A percentile compares a stretch with the other conserved stretches of the same genome.
Evolutionary conservation across 2,797 vertebrate species (phyloP).

Genomic region (Platalea minor): DNA sequence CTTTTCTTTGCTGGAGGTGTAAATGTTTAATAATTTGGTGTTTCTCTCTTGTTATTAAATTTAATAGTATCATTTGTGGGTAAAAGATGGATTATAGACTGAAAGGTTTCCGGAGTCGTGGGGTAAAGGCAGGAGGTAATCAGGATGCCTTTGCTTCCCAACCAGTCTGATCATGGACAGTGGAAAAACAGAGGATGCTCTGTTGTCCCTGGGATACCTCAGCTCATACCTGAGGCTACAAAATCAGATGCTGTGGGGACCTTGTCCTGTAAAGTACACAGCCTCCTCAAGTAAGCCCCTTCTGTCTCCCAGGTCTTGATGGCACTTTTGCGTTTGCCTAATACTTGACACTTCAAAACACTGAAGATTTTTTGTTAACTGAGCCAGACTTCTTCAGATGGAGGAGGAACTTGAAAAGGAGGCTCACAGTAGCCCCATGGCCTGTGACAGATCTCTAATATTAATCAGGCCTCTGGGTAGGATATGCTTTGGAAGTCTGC

Average conservation of each 20-base stretch:
- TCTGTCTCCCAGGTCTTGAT: neutral
- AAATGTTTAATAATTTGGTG: neutral
- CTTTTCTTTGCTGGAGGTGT: neutral
- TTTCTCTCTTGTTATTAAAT: neutral
- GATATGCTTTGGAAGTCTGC: neutral
- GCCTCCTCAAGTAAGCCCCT: fast-evolving
- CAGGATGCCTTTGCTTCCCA: neutral
- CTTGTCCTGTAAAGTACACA: neutral
- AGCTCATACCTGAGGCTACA: neutral
- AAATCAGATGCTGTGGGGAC: neutral
- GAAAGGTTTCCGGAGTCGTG: neutral
- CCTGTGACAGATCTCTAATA: neutral
- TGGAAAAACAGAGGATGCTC: neutral
- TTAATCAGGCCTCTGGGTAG: too few species aligned
- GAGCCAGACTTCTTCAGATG: neutral
- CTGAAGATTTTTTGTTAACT: neutral
- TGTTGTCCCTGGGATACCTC: neutral
- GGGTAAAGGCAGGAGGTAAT: neutral
- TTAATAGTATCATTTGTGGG: neutral
- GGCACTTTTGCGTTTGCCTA: neutral
- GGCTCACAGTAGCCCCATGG: fast-evolving
- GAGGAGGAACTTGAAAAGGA: neutral
- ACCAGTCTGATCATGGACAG: fast-evolving
- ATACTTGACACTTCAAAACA: neutral
- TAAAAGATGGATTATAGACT: neutral